Percentiles rank a stretch among this genome's conserved stretches.
Conservation (phyloP, 1,140 invertebrate species). For the Pemphigus obesinymphae region DNA sequence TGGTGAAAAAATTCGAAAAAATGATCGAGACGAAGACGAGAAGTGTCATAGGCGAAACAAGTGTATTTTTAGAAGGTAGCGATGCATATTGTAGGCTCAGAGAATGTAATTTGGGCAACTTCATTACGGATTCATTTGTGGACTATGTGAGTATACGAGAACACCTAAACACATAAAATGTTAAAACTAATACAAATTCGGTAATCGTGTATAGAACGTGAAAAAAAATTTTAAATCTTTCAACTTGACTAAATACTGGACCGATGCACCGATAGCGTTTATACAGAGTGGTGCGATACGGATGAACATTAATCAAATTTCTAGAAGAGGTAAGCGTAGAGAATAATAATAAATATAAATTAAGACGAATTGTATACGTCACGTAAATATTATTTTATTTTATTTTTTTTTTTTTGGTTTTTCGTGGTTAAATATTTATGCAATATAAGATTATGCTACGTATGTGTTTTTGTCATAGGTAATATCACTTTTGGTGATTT, state of each 20-base stretch:
- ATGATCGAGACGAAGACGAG: conserved; percentile 55
- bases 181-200: too few relatives aligned
- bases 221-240: background rate
- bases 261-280: conserved; percentile 68
- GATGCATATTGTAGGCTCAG: conserved; percentile 61
- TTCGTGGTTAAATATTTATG: too few relatives aligned
- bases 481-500: conserved; percentile 58
- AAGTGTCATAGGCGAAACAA: conserved; percentile 59
- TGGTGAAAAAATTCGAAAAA: too few relatives aligned
- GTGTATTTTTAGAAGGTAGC: conserved; percentile 61
- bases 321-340: conserved; percentile 55
- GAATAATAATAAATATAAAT: too few relatives aligned
- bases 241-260: conserved; percentile 60
- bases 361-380: too few relatives aligned
- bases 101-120: conserved; percentile 83
- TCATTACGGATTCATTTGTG: conserved; percentile 70
- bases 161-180: too few relatives aligned
- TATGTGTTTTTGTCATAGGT: too few relatives aligned
- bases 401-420: too few relatives aligned
- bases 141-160: conserved; percentile 55
- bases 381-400: too few relatives aligned
- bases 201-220: background rate
- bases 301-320: conserved; percentile 50
- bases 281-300: conserved; percentile 67
- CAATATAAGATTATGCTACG: too few relatives aligned